A percentile compares a stretch with the other conserved stretches of the same genome.
phyloP scores from a whole-genome alignment of 2,888 invertebrate genomes.

The Euplagia quadripunctaria region DNA sequence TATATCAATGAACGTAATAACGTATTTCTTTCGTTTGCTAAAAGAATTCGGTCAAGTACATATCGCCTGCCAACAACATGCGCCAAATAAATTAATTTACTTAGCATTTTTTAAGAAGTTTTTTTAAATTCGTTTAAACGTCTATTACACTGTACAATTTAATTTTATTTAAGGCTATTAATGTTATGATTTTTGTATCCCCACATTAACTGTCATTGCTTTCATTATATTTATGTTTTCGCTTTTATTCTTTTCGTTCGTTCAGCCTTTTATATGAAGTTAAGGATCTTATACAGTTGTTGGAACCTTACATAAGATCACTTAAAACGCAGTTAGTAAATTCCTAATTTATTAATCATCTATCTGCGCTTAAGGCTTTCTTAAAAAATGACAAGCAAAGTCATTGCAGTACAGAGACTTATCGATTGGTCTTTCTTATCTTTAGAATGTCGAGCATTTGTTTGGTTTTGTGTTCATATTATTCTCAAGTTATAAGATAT shows the following conservation, averaged over 20 bases:
- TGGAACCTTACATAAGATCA: too few species aligned
- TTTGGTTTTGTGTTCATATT: too few species aligned
- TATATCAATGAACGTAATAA: constrained; percentile 5
- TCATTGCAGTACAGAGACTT: neutral
- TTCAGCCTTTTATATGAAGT: neutral
- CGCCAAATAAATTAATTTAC: constrained; percentile 9
- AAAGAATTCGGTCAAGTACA: constrained; percentile 27
- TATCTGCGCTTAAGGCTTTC: too few species aligned
- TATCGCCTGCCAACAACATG: constrained; percentile 5
- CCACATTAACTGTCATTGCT: neutral
- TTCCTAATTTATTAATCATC: too few species aligned
- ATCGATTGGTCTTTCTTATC: too few species aligned
- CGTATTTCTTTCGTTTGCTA: constrained; percentile 2
- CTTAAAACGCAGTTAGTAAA: too few species aligned
- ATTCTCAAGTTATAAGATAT: too few species aligned
- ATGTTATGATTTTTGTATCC: neutral
- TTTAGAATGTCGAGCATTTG: too few species aligned
- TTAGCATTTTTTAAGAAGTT: neutral
- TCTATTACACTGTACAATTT: neutral
- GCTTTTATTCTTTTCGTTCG: neutral
- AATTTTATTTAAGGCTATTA: neutral
- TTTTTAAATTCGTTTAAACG: neutral
- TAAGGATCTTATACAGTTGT: neutral
- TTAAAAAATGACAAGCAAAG: neutral
- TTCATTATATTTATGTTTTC: neutral